Conservation (phyloP, 2,797 vertebrate genomes). For the Girardinus metallicus region DNA sequence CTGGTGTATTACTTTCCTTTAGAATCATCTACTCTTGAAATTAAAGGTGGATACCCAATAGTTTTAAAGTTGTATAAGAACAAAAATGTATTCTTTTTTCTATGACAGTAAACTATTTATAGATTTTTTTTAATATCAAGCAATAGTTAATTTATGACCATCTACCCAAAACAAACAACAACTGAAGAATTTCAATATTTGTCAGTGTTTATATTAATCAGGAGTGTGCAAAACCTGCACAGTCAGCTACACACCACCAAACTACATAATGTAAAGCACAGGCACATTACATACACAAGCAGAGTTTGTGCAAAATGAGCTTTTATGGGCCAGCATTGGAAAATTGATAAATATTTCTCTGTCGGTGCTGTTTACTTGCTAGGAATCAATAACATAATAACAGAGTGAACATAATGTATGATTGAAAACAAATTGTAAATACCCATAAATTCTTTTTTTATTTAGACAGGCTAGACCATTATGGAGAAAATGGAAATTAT, state of each 20-base stretch:
- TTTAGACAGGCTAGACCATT: constrained; percentile 69
- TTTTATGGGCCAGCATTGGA: constrained; percentile 71
- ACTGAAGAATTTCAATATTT: constrained; percentile 7
- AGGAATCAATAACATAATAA: constrained; percentile 80
- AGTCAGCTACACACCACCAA: background rate
- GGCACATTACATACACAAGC: constrained; percentile 31
- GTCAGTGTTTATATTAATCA: background rate
- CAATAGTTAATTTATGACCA: background rate
- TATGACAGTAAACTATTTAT: background rate
- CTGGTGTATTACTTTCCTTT: background rate
- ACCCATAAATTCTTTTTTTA: constrained; percentile 71
- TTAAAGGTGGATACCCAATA: background rate
- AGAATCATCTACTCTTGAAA: background rate
- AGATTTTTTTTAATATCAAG: background rate
- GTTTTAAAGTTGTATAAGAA: background rate
- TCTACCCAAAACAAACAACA: background rate
- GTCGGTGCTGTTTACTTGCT: constrained; percentile 70
- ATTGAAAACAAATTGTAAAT: constrained; percentile 78
- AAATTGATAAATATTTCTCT: constrained; percentile 75
- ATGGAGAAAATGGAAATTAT: constrained; percentile 78
- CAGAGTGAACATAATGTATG: constrained; percentile 72
- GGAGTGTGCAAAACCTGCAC: constrained; percentile 2
- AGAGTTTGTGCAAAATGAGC: constrained; percentile 70
- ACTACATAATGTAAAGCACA: constrained; percentile 18
- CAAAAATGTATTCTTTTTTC: background rate